Evolutionary conservation across 2,113 vertebrate species (phyloP), one percentile per base, ranked within the genome.

Genomic region (Rhizomys pruinosus): DNA sequence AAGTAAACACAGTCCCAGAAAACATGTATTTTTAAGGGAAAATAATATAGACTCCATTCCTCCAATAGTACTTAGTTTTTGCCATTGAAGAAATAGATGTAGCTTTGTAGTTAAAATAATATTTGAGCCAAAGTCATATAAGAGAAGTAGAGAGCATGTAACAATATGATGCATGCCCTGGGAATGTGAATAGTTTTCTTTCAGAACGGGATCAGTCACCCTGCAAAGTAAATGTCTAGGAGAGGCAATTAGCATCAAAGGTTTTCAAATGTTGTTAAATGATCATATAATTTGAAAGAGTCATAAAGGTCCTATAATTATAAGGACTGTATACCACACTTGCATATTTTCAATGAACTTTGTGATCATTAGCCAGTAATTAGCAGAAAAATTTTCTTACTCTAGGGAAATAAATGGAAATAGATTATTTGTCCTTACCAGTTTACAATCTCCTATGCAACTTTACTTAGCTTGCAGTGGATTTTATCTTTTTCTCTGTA

Each of bases 341-440:
- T 87, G 74, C 34, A 69, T 85, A 94, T 96, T 96, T 97, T 87
- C 89, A 80, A 37, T 72, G 52, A 47, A 81, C 74, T 95, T 95
- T 93, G 92, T 92, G 77, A 87, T 92, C 87, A 89, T 93, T 96
- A 94, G 74, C 78, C 88, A 90, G 68, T 85, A 93, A 96, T 96
- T 93, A 96, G 90, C 32, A 78, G 4, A 88, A 91, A 71, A 57
- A 92, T 37, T 85, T 95, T 63, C 63, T 93, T 87, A 95, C 88
- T 72, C 91, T 32, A 92, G 93, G 94, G 34, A 86, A 97, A 69
- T 81, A 84, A 97, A 59, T 87, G n/a, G n/a, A 77, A 90, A 94
- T 93, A 84, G 1, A 89, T 37, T 74, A 12, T 96, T 80, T 94
- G 0, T 37, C 92, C 8, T 81, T 19, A 3, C 32, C 7, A n/a